A percentile compares a stretch with the other conserved stretches of the same genome.
Evolutionary conservation across 2,113 vertebrate species (phyloP).

Genomic region (Oceanodroma tethys): DNA sequence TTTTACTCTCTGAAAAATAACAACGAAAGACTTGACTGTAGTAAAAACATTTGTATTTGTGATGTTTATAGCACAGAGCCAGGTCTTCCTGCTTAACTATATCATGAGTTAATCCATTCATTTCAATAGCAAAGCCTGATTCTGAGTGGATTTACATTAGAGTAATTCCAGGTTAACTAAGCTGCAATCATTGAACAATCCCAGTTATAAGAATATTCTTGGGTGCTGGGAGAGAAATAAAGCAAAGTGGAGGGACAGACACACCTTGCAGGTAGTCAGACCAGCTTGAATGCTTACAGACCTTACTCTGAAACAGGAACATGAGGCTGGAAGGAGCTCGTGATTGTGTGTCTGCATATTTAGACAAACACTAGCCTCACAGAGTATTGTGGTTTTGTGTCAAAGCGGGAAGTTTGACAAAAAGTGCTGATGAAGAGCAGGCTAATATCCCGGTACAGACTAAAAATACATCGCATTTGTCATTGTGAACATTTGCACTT

Average conservation of each 20-base stretch:
- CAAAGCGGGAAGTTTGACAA: background rate
- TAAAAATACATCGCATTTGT: constrained; percentile 51
- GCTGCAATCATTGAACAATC: background rate
- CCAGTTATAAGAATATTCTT: background rate
- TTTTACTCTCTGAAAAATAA: background rate
- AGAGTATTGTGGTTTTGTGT: background rate
- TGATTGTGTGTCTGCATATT: background rate
- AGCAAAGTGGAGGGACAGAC: background rate
- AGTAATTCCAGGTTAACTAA: background rate
- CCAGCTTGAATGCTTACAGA: background rate
- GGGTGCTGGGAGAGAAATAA: background rate
- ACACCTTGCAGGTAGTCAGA: background rate
- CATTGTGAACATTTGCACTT: constrained; percentile 13
- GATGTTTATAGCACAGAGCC: background rate
- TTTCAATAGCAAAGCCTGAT: background rate
- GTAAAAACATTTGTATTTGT: background rate
- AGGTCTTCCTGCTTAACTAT: background rate
- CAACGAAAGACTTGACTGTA: background rate
- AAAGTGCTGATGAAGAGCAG: constrained; percentile 18
- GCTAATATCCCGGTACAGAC: background rate
- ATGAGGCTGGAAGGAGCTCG: background rate
- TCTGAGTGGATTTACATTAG: background rate
- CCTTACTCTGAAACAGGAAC: background rate
- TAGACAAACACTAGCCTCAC: background rate
- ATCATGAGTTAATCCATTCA: background rate